A percentile compares a stretch with the other conserved stretches of the same genome.
Conservation (phyloP, 92 coral and sea anemone species). For the Virgularia gustaviana region DNA sequence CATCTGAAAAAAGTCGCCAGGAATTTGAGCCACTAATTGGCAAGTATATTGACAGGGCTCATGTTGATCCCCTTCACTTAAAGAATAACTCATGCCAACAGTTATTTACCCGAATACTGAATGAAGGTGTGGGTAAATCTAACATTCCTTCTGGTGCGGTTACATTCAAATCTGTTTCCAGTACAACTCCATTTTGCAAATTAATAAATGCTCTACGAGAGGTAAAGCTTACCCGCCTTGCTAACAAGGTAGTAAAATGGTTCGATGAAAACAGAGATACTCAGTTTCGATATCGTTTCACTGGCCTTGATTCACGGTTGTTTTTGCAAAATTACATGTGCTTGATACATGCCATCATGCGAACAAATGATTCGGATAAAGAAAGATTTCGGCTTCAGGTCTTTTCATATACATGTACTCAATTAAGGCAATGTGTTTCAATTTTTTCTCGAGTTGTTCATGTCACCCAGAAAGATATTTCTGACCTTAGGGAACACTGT, state of each 20-base stretch:
- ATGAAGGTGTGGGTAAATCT: not conserved
- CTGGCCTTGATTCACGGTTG: conserved; percentile 49
- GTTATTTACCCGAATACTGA: not conserved
- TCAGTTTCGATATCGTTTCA: conserved; percentile 45
- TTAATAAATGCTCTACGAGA: not conserved
- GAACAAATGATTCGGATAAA: conserved; percentile 33
- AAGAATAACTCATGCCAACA: not conserved
- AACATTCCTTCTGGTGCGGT: not conserved
- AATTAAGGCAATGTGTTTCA: conserved; percentile 44
- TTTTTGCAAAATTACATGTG: conserved; percentile 45
- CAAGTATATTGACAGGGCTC: not conserved
- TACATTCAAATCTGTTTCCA: not conserved
- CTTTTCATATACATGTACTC: conserved; percentile 41
- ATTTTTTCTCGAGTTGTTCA: conserved; percentile 43
- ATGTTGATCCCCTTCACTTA: not conserved
- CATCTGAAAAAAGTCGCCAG: not conserved
- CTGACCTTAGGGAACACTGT: conserved; percentile 40
- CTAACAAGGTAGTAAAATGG: conserved; percentile 3
- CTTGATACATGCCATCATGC: conserved; percentile 41
- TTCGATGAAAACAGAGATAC: conserved; percentile 44
- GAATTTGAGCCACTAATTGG: too few species aligned
- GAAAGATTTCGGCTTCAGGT: conserved; percentile 45
- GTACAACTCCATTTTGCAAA: not conserved
- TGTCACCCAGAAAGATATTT: conserved; percentile 36
- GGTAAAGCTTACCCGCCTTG: not conserved